phyloP scores from a whole-genome alignment of 2,113 vertebrate genomes.

The Sylvilagus bachmani region DNA sequence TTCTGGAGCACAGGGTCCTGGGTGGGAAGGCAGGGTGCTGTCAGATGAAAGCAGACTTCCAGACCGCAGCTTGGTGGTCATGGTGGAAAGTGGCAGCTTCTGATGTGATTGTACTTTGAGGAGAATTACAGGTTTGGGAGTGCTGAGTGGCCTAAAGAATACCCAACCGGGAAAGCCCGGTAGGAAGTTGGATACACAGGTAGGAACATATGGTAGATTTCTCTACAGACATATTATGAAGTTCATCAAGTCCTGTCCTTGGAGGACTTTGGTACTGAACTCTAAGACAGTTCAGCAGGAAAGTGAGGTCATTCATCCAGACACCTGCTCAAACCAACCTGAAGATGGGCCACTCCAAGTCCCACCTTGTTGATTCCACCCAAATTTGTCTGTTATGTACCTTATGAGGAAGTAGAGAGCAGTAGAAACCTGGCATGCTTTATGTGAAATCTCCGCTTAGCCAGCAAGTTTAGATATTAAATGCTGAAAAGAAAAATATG shows the following conservation, averaged over 20 bases:
- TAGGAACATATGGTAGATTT: neutral
- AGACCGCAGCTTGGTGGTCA: neutral
- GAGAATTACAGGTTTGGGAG: neutral
- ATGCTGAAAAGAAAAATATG: constrained; percentile 72
- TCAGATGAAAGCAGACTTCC: neutral
- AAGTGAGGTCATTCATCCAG: neutral
- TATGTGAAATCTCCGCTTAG: constrained; percentile 65
- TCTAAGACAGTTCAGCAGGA: neutral
- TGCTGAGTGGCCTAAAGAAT: neutral
- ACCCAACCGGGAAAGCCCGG: neutral
- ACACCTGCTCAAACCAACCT: neutral
- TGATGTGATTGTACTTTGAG: neutral
- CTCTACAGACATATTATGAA: neutral
- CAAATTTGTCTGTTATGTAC: neutral
- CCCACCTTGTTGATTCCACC: neutral
- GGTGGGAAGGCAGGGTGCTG: neutral
- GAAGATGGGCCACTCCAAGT: neutral
- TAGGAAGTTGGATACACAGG: neutral
- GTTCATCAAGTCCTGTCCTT: neutral
- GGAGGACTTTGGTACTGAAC: neutral
- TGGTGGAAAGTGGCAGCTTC: neutral
- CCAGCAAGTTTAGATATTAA: constrained; percentile 75
- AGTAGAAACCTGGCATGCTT: constrained; percentile 66
- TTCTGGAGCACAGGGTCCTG: neutral
- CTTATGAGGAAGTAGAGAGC: constrained; percentile 40